These are phyloP conservation scores for Belgica antarctica DNA, from an alignment of 2,888 invertebrate genomes.

Conservation along the genomic window DNA sequence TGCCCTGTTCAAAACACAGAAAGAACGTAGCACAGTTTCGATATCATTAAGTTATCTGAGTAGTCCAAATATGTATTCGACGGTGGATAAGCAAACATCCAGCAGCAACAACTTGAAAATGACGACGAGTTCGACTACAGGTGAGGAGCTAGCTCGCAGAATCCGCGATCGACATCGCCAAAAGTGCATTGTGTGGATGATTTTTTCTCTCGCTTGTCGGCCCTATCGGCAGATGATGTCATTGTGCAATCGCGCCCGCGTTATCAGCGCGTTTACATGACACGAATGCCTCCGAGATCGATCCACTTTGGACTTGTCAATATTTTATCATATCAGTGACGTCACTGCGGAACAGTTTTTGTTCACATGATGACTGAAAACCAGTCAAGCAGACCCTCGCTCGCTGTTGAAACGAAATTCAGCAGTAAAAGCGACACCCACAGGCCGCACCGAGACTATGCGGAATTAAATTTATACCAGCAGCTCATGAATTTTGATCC, in stretches of 20 bases:
- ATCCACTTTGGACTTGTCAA: constrained; percentile 10
- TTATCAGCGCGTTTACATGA: not conserved
- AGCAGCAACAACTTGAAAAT: constrained; percentile 40
- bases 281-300: not conserved
- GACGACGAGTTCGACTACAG: constrained; percentile 38
- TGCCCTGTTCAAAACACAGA: constrained; percentile 28
- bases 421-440: constrained; percentile 20
- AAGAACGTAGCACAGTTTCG: constrained; percentile 3
- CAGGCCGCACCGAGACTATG: no score
- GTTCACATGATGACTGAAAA: constrained; percentile 26
- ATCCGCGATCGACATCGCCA: not conserved
- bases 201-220: no score
- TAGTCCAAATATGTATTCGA: constrained; percentile 35
- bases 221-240: not conserved
- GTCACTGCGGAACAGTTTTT: constrained; percentile 2
- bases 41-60: constrained; percentile 1
- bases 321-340: constrained; percentile 1
- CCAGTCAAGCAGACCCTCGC: constrained; percentile 26
- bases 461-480: constrained; percentile 6
- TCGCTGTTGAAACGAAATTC: constrained; percentile 1
- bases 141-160: not conserved
- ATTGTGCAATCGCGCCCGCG: not conserved
- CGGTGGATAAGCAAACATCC: constrained; percentile 38
- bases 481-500: not conserved
- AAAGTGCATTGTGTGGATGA: constrained; percentile 15